Evolutionary conservation across 2,113 vertebrate species (phyloP), one percentile per base, ranked within the genome.

Genomic region (Austrofundulus limnaeus): DNA sequence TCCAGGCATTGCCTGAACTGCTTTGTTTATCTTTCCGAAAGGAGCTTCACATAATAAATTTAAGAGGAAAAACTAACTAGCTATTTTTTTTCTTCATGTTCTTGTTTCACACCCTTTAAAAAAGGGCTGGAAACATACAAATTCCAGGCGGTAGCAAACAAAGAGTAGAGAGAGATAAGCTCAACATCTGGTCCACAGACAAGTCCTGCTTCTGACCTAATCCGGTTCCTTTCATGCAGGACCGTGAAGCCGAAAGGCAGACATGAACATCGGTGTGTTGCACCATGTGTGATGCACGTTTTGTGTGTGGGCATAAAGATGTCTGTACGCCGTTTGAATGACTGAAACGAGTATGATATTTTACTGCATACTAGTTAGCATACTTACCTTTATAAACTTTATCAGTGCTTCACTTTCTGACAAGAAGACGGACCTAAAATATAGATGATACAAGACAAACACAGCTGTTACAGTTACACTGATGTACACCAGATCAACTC

Each of bases 311-410:
- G 11, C 34, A 1, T 39, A 46, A 48, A 24, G 21, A 11, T 47
- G 1, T 64, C 38, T 47, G 54, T 63, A 45, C 60, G 47, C 38
- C 19, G 51, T 69, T 63, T 61, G 19, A 74, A 25, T 56, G 49
- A 75, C 47, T 82, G 60, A 39, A 67, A 28, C 42, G 42, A 74
- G 64, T 74, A 64, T 10, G 48, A 62, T 49, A 54, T 70, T 45
- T 76, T 52, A 34, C 62, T 69, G 42, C n/a, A 70, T 9, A 51
- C 62, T 25, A 19, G 49, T 28, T 62, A 51, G 54, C 15, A 31
- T 61, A 2, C 28, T 45, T 80, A 95, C 94, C 94, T 93, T 93
- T 34, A 94, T 81, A 71, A 77, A 51, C 31, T 72, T 21, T 53
- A 93, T 61, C 64, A 91, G 74, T 1, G 39, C 39, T 8, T 25